These are phyloP conservation scores for Cyanistes caeruleus DNA, from an alignment of 2,113 vertebrate species.

Conservation along the genomic window DNA sequence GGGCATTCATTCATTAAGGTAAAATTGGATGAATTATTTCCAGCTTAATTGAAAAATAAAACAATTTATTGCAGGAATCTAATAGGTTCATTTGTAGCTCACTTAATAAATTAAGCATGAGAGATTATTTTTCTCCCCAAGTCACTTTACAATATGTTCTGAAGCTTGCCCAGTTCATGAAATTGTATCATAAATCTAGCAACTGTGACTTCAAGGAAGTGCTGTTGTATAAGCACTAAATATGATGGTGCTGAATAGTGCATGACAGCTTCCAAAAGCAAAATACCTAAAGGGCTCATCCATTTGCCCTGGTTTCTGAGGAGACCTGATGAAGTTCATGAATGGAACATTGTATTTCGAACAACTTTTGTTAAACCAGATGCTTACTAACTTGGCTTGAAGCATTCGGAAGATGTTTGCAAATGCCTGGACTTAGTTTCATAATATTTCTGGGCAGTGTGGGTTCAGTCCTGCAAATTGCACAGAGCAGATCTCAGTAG, in stretches of 20 bases:
- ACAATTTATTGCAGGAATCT: background rate
- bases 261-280: background rate
- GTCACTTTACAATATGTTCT: background rate
- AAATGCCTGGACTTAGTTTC: background rate
- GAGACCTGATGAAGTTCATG: background rate
- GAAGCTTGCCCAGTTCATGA: background rate
- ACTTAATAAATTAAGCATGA: background rate
- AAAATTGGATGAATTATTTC: background rate
- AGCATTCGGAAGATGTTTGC: background rate
- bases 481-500: background rate
- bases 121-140: background rate
- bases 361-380: background rate
- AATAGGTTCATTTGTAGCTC: background rate
- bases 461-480: background rate
- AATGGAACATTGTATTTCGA: background rate
- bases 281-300: background rate
- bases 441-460: background rate
- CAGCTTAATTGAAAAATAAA: background rate
- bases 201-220: background rate
- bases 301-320: background rate
- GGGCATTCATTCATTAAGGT: background rate
- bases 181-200: background rate
- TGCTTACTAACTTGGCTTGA: background rate
- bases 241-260: background rate
- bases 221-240: background rate